These are phyloP conservation scores for Sialia sialis DNA, from an alignment of 2,113 vertebrate genomes.

Conservation along the genomic window DNA sequence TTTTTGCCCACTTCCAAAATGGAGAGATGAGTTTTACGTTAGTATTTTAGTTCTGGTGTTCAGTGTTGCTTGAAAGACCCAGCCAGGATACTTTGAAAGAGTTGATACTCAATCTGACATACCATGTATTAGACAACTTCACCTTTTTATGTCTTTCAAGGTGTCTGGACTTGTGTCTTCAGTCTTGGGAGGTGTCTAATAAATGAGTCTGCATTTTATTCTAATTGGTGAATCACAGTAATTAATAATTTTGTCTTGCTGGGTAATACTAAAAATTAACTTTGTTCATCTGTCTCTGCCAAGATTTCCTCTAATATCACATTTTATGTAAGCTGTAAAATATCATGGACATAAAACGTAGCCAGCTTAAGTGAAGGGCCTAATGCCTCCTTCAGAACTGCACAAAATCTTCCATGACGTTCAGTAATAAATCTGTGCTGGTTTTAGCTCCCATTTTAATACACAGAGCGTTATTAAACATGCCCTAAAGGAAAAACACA, in stretches of 20 bases:
- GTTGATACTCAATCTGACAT: background rate
- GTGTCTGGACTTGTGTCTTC: background rate
- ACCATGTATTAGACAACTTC: background rate
- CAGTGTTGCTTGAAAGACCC: rapidly evolving
- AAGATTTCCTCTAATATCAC: background rate
- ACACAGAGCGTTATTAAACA: background rate
- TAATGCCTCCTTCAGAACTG: background rate
- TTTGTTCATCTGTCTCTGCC: background rate
- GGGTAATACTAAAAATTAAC: background rate
- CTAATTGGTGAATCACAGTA: slow-evolving; percentile 3
- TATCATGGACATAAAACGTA: background rate
- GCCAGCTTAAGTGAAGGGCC: background rate
- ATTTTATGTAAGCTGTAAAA: background rate
- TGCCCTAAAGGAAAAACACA: background rate
- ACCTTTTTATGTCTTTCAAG: background rate
- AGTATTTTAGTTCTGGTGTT: background rate
- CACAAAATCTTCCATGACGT: background rate
- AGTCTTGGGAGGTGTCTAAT: background rate
- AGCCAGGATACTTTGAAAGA: background rate
- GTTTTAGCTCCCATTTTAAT: background rate
- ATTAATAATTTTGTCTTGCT: background rate
- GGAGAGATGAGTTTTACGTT: background rate
- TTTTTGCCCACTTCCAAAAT: background rate
- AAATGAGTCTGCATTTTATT: slow-evolving; percentile 31
- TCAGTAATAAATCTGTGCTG: background rate